A percentile compares a stretch with the other conserved stretches of the same genome.
Evolutionary conservation across 2,113 vertebrate genomes (phyloP).

Genomic region (Misgurnus anguillicaudatus): DNA sequence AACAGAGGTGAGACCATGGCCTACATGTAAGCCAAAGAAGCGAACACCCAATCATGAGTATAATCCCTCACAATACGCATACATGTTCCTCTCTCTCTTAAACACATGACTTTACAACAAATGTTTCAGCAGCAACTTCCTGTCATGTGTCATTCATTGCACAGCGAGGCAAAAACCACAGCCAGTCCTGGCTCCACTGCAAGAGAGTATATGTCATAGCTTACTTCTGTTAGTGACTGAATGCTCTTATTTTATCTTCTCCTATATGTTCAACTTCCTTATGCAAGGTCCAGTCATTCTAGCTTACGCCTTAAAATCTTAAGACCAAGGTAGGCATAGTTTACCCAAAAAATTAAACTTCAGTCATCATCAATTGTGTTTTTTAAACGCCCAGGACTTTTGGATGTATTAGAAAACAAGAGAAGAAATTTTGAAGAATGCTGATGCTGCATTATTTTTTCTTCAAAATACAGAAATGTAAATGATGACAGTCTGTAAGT

Average conservation of each 20-base stretch:
- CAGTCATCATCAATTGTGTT: no score
- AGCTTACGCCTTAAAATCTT: neutral
- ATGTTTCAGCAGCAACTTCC: constrained; percentile 41
- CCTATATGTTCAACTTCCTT: constrained; percentile 10
- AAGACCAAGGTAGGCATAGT: neutral
- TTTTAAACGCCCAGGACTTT: no score
- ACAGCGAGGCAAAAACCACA: constrained; percentile 47
- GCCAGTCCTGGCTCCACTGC: constrained; percentile 4
- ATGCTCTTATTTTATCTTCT: neutral
- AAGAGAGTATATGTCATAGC: constrained; percentile 39
- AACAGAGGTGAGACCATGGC: neutral
- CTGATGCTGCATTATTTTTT: no score
- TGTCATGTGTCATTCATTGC: constrained; percentile 32
- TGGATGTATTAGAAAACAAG: no score
- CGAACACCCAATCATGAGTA: neutral
- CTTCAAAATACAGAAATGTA: no score
- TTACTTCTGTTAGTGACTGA: neutral
- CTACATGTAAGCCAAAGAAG: constrained; percentile 9
- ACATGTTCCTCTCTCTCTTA: neutral
- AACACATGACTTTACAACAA: constrained; percentile 8
- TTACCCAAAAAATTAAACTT: no score
- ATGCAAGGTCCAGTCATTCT: neutral
- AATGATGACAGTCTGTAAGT: no score
- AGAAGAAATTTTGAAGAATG: no score
- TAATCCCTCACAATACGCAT: neutral